phyloP scores from a whole-genome alignment of 2,113 vertebrate species.

The Plecotus auritus region DNA sequence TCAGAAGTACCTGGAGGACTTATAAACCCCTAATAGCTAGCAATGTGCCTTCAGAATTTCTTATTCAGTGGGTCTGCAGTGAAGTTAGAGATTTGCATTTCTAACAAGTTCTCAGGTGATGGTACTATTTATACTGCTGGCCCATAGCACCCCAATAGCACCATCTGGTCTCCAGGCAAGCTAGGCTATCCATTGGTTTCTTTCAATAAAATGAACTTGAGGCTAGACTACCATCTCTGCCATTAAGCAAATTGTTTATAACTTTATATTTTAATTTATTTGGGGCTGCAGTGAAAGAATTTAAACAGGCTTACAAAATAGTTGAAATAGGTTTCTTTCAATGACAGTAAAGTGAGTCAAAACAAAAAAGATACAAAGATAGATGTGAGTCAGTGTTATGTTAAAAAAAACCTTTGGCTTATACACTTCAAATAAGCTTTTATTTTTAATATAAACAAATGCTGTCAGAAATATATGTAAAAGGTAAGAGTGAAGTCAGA shows the following conservation, averaged over 20 bases:
- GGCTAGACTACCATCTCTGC: background rate
- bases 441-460: slow-evolving; percentile 24
- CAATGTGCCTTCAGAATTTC: background rate
- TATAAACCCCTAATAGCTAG: background rate
- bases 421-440: slow-evolving; percentile 6
- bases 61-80: background rate
- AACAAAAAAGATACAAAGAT: background rate
- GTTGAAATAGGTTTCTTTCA: background rate
- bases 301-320: background rate
- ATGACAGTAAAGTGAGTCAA: background rate
- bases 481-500: background rate
- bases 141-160: background rate
- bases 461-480: background rate
- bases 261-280: background rate
- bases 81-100: background rate
- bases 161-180: background rate
- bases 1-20: background rate
- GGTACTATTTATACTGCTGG: background rate
- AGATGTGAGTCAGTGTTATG: background rate
- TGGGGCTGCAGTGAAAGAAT: background rate
- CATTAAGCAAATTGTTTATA: background rate
- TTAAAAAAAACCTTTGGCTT: background rate
- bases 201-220: background rate
- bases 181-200: background rate
- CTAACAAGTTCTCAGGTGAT: background rate